A percentile compares a stretch with the other conserved stretches of the same genome.
phyloP scores from a whole-genome alignment of 2,797 vertebrate species.

The Sphaeramia orbicularis region DNA sequence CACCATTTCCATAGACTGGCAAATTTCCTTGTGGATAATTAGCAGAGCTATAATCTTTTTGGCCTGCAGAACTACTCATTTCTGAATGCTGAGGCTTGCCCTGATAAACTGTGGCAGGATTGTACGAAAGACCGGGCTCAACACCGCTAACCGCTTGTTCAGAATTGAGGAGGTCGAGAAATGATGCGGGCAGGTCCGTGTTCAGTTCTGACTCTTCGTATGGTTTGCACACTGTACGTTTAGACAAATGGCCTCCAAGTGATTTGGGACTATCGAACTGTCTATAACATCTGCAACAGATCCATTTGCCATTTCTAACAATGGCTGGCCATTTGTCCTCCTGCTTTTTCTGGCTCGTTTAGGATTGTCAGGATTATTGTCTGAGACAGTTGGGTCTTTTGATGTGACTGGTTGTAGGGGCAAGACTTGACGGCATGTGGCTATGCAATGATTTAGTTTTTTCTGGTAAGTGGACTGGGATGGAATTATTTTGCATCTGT shows the following conservation, averaged over 20 bases:
- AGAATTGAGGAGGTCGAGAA: conserved; percentile 94
- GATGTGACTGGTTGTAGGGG: conserved; percentile 31
- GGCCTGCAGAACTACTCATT: conserved; percentile 77
- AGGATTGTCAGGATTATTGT: conserved; percentile 27
- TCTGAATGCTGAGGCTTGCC: conserved; percentile 85
- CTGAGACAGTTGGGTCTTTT: conserved; percentile 14
- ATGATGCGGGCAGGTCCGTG: conserved; percentile 88
- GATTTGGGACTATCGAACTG: conserved; percentile 94
- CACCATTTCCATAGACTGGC: conserved; percentile 71
- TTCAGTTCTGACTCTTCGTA: conserved; percentile 89
- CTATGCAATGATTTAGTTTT: conserved; percentile 49
- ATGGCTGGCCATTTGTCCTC: conserved; percentile 95
- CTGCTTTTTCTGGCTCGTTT: conserved; percentile 85
- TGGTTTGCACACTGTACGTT: conserved; percentile 91
- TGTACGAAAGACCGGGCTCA: conserved; percentile 83
- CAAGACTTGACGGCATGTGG: conserved; percentile 33
- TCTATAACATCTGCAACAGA: conserved; percentile 94
- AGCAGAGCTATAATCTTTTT: conserved; percentile 82
- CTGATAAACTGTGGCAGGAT: conserved; percentile 80
- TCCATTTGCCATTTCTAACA: conserved; percentile 93
- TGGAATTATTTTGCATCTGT: conserved; percentile 53
- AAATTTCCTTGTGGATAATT: conserved; percentile 83
- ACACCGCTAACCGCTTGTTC: conserved; percentile 84
- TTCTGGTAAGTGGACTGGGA: conserved; percentile 41
- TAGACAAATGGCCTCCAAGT: conserved; percentile 96